Conservation (phyloP, 2,888 invertebrate genomes). For the Scrobipalpa atriplicella region DNA sequence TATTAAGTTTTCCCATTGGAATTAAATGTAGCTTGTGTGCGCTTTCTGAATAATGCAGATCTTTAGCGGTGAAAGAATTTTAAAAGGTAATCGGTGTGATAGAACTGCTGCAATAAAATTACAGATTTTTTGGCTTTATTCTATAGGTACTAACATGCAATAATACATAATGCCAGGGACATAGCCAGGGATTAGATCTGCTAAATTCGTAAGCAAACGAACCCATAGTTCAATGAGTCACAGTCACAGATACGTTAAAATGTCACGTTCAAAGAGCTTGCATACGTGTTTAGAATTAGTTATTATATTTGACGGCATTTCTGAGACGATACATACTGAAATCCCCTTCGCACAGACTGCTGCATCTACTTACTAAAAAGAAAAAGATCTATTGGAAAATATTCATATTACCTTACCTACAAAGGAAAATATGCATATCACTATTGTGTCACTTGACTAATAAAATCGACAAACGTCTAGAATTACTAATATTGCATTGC, state of each 20-base stretch:
- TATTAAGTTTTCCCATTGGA: too few species aligned
- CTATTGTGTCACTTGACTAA: background rate
- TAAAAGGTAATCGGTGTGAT: too few species aligned
- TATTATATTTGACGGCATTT: slow-evolving; percentile 36
- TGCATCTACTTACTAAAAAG: too few species aligned
- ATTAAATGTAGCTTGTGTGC: too few species aligned
- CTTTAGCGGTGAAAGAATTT: too few species aligned
- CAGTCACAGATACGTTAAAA: slow-evolving; percentile 25
- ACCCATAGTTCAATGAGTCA: slow-evolving; percentile 37
- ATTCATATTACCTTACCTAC: too few species aligned
- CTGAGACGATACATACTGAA: slow-evolving; percentile 29
- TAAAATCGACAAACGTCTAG: background rate
- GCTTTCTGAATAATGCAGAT: too few species aligned
- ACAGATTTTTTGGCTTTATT: too few species aligned
- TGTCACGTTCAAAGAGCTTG: slow-evolving; percentile 40
- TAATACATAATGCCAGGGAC: background rate
- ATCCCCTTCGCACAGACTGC: slow-evolving; percentile 37
- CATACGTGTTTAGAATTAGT: slow-evolving; percentile 44
- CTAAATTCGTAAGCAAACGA: slow-evolving; percentile 38
- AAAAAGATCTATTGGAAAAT: slow-evolving; percentile 34
- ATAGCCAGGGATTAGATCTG: background rate
- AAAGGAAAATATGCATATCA: background rate
- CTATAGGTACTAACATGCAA: too few species aligned
- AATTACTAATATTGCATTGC: background rate
- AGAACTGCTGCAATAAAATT: too few species aligned